Base-by-base conservation (phyloP, 2,797 vertebrate species). In the Vespertilio murinus region DNA sequence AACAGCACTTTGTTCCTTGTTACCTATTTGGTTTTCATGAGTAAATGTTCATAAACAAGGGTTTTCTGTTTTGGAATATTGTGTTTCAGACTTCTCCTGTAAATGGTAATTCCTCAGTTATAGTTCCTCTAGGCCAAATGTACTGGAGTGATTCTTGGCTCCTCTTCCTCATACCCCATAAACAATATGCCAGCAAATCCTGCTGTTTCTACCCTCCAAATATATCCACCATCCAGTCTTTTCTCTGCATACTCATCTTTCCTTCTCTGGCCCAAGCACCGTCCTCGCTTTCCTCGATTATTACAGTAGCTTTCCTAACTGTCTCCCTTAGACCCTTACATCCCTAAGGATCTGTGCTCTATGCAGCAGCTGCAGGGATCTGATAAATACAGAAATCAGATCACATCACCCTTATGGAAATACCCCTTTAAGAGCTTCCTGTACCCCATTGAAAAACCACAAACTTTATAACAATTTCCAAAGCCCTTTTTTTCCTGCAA, bases 1-100 rank as follows among this genome's bases (percentile, higher is more conserved):
- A 95, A 86, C 9, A 88, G 59, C 11, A 28, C 33, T 79, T 65
- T 95, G 42, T 90, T 86, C 67, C 79, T 73, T 96, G 88, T 93
- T 94, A 94, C 75, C 77, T 91, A 6, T 88, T 83, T 40, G 10
- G 56, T 61, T 93, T 95, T 93, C 33, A 0, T 93, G 67, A 92
- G 56, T 93, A 82, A 89, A 70, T 85, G 64, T 40, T 93, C 25
- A 59, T 84, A 65, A 88, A 79, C 23, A n/a, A 22, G 88, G 71
- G n/a, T 90, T 92, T 42, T 92, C 40, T 78, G 78, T 54, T 84
- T 91, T 90, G 78, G 11, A 88, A 47, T 85, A 49, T 49, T 82
- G 42, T 71, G 81, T 95, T 71, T 90, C n/a, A 52, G 33, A 79
- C 69, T 82, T 81, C 38, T 85, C 38, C 42, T 3, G 33, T 42